Base-by-base conservation (phyloP, 1,140 invertebrate species). In the Caerostris darwini region DNA sequence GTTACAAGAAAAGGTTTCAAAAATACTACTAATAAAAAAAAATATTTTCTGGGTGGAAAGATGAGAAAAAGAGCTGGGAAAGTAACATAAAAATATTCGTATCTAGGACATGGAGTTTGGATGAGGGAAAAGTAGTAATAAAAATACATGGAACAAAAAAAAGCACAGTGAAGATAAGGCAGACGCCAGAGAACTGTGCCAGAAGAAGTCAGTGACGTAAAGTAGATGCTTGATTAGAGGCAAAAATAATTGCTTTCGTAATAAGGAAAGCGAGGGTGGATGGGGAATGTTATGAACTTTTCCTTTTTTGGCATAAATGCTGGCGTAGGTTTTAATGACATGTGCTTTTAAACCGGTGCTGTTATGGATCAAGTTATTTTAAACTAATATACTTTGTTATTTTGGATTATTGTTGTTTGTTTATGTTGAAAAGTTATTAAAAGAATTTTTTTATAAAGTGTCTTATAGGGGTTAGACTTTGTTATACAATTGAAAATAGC, bases 141-240 rank as follows among this genome's bases (percentile, higher is more conserved):
- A 61, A 61, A 69, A 69, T 7, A 77, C 50, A 77, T 12, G 53
- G 12, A 5, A 12, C 34, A 10, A 87, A 17, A 19, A 54, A 34
- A 34, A n/a, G 57, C 54, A 19, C 14, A 92, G 59, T 3, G 53
- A 57, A 92, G 90, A 92, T 67, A 92, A 92, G 77, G 54, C 56
- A n/a, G 90, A 92, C 90, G 90, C 90, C 90, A 92, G 90, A 92
- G 67, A 83, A 82, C 87, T 83, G 58, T 85, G 90, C 90, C 90
- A 92, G 34, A 64, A 92, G 90, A 83, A 92, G 77, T 19, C 89
- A n/a, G 77, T 83, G 90, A 92, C 90, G 90, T 92, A 85, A 92
- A 92, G 56, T 85, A 83, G 90, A 92, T 92, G 90, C 90, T 92
- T 92, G 90, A 92, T 92, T 92, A 83, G 90, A 85, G 69, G 54